These are phyloP conservation scores for Andricus quercusramuli DNA, from an alignment of 2,888 invertebrate species.

Conservation along the genomic window DNA sequence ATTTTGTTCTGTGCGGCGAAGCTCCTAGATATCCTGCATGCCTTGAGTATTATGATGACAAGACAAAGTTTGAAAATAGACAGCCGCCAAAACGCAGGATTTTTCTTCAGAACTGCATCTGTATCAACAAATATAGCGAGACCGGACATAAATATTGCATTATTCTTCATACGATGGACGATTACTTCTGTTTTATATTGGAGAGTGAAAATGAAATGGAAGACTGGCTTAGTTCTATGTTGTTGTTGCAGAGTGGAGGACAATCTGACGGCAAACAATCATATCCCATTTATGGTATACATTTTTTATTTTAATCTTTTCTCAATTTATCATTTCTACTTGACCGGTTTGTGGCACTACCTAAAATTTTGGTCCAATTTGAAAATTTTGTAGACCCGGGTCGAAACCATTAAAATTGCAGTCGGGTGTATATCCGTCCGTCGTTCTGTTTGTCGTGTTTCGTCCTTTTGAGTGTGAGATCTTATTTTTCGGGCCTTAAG, in stretches of 20 bases:
- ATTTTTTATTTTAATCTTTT: background rate
- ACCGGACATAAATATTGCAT: constrained; percentile 93
- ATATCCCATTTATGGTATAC: constrained; percentile 88
- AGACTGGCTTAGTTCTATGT: constrained; percentile 89
- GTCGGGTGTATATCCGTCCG: no score
- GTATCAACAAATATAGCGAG: constrained; percentile 91
- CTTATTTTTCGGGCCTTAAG: no score
- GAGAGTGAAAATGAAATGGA: constrained; percentile 91
- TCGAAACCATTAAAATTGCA: no score
- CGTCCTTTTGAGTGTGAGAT: no score
- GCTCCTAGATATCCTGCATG: constrained; percentile 86
- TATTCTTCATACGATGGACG: constrained; percentile 93
- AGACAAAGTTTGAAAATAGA: constrained; percentile 90
- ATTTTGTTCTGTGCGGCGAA: constrained; percentile 92
- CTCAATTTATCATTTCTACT: background rate
- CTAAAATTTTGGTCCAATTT: no score
- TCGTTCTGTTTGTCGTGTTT: no score
- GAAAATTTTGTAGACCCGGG: no score
- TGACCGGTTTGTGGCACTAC: background rate
- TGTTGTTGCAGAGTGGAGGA: constrained; percentile 87
- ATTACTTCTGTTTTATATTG: constrained; percentile 92
- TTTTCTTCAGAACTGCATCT: constrained; percentile 91
- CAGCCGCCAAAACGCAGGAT: constrained; percentile 89
- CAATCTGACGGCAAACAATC: constrained; percentile 84
- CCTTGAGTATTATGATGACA: constrained; percentile 95